Base-by-base conservation (phyloP, 2,888 invertebrate species). In the Metalampra italica region DNA sequence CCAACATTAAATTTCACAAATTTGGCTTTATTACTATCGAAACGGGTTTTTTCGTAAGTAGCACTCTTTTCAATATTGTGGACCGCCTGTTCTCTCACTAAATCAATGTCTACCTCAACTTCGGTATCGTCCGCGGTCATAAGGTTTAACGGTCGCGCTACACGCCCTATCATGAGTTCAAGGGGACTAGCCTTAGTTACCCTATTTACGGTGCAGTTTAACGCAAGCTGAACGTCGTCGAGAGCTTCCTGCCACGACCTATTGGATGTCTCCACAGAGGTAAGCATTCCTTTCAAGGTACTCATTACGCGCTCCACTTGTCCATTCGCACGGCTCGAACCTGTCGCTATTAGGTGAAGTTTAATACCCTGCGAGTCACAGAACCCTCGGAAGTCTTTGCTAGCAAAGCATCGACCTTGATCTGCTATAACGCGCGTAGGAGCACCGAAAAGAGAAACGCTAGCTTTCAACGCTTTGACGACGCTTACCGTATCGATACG, bases 161-260 rank as follows among this genome's bases (percentile, higher is more conserved):
- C n/a, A n/a, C n/a, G n/a, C n/a, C 64, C 64, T 0, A 71, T 58
- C 1, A 71, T 8, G 0, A 64, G 29, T 13, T 75, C 68, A 0
- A 71, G 45, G 0, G 22, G 22, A 5, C 3, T 3, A 22, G 5
- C 2, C 5, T 5, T 5, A 22, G 22, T 68, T 1, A 57, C 57
- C 0, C 62, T 44, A 52, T 56, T 52, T 0, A 54, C 40, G 0
- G 66, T 63, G 39, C 60, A 55, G 51, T 69, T 70, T 2, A 69
- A 38, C 1, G 65, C 59, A 2, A 68, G 46, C 43, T 69, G 70
- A 7, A 66, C 46, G 3, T 69, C 64, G 7, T 44, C 54, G 32
- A 68, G 30, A 0, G 62, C 57, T 45, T 61, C 60, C 42, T 66
- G 65, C 66, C 67, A 68, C 3, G 51, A 44, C 22, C 56, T 47